Base-by-base conservation (phyloP, 1,140 invertebrate genomes). In the Epicauta chinensis region DNA sequence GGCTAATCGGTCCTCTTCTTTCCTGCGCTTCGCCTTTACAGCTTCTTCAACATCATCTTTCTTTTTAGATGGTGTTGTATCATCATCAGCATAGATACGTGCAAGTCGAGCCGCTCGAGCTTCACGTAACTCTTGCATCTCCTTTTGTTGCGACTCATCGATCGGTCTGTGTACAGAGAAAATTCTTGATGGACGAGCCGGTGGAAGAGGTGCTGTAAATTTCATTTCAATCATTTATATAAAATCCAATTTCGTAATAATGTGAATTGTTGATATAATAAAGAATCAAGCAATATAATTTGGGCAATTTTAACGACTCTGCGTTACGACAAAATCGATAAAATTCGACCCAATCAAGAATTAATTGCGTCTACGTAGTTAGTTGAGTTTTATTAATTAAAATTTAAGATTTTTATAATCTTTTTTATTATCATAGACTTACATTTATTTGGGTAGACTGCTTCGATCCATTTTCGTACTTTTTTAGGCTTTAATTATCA, bases 131-230 rank as follows among this genome's bases (percentile, higher is more conserved):
- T 69, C 59, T 58, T 79, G 76, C 61, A 77, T 65, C 61, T 79
- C 76, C 58, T 75, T 66, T 7, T 66, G 73, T 75, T 57, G 73
- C 75, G 77, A 60, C 78, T 79, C 73, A 75, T 75, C 41, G 68
- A 67, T 63, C 30, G 58, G 57, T 38, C 71, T 69, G 31, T 74
- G 74, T 40, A 74, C 70, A 67, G 77, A 76, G 71, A 83, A 83
- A 65, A 77, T 79, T 58, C 81, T 73, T 58, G 78, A 77, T 62
- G 81, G 78, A 57, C 81, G 77, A 61, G 74, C 73, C 39, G 81
- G 78, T 40, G 80, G 75, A 69, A 83, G 72, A 63, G 80, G 75
- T 51, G 73, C 76, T 80, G 70, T 63, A 60, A 62, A 49, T 23
- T 23, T 23, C n/a, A n/a, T n/a, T n/a, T n/a, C n/a, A n/a, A 23